phyloP scores from a whole-genome alignment of 1,140 invertebrate species.

The Camponotus pennsylvanicus region DNA sequence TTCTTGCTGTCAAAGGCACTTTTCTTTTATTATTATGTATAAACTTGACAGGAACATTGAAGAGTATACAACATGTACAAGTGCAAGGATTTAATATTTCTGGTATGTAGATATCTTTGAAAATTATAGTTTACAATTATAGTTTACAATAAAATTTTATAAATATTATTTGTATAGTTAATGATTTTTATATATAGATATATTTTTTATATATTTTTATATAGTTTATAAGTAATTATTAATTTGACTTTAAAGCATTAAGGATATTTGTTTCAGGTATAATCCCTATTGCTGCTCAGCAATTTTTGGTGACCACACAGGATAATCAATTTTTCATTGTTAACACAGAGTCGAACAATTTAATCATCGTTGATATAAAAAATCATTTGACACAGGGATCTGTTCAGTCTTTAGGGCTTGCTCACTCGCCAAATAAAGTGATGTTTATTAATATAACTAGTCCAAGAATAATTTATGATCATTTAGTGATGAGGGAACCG shows the following conservation, averaged over 20 bases:
- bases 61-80: conserved; percentile 59
- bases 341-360: conserved; percentile 56
- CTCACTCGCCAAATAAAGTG: conserved; percentile 75
- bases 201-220: too few relatives aligned
- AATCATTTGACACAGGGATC: conserved; percentile 70
- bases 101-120: conserved; percentile 64
- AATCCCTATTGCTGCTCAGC: conserved; percentile 59
- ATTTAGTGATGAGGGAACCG: conserved; percentile 81
- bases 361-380: conserved; percentile 60
- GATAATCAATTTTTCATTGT: conserved; percentile 72
- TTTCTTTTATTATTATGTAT: conserved; percentile 72
- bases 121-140: not conserved
- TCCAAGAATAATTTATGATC: conserved; percentile 81
- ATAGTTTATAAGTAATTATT: not conserved
- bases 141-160: not conserved
- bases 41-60: conserved; percentile 59
- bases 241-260: not conserved
- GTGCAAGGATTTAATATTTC: conserved; percentile 76
- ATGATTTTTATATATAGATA: not conserved
- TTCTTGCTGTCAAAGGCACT: conserved; percentile 74
- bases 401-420: conserved; percentile 80
- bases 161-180: not conserved
- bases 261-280: conserved; percentile 71
- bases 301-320: conserved; percentile 78
- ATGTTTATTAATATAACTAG: conserved; percentile 79